A percentile compares a stretch with the other conserved stretches of the same genome.
Evolutionary conservation across 2,113 vertebrate species (phyloP).

Genomic region (Pangasianodon gigas): DNA sequence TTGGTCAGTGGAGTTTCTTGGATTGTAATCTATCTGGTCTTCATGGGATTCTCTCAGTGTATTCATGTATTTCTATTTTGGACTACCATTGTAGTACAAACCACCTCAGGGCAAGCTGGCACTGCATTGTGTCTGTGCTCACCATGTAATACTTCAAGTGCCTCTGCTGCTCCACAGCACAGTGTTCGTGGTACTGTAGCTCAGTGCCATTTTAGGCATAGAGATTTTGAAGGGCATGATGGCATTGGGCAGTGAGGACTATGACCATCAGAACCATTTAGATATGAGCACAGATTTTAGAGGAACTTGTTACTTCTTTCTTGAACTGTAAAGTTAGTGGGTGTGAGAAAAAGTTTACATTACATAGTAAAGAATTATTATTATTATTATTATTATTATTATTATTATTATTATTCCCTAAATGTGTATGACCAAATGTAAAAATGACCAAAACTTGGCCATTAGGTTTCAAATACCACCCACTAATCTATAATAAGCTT

Average conservation of each 20-base stretch:
- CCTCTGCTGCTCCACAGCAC: not conserved
- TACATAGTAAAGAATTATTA: not conserved
- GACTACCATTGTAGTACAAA: not conserved
- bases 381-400: not conserved
- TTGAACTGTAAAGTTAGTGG: not conserved
- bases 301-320: no score
- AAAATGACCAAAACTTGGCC: not conserved
- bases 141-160: not conserved
- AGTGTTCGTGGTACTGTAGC: not conserved
- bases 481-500: not conserved
- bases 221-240: not conserved
- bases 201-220: not conserved
- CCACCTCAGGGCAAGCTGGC: not conserved
- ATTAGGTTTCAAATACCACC: not conserved
- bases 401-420: not conserved
- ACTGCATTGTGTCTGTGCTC: constrained; percentile 4
- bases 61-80: constrained; percentile 8
- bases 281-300: not conserved
- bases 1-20: not conserved
- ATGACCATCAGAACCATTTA: not conserved
- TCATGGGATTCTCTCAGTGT: not conserved
- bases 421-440: no score
- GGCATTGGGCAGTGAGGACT: not conserved
- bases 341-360: not conserved
- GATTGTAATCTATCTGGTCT: not conserved